A percentile compares a stretch with the other conserved stretches of the same genome.
These are phyloP conservation scores for Agriotes lineatus DNA, from an alignment of 2,888 invertebrate species.

Conservation along the genomic window DNA sequence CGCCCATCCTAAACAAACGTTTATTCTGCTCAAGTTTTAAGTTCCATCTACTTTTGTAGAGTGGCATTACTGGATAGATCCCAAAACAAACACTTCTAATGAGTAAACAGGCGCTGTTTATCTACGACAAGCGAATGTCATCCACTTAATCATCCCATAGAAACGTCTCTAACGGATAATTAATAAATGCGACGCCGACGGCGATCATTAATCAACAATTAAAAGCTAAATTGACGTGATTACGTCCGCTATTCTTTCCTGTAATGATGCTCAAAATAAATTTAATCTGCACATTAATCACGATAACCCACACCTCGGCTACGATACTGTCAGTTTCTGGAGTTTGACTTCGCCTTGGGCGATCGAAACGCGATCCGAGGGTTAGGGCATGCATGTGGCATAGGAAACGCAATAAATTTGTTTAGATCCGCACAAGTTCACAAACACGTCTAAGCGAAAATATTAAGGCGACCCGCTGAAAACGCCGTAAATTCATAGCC, in stretches of 20 bases:
- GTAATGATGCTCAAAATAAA: conserved; percentile 47
- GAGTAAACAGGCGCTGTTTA: conserved; percentile 61
- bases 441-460: conserved; percentile 33
- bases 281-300: conserved; percentile 42
- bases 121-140: conserved; percentile 58
- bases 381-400: conserved; percentile 24
- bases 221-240: conserved; percentile 61
- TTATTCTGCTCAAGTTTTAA: conserved; percentile 40
- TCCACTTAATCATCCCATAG: conserved; percentile 61
- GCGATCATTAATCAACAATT: conserved; percentile 63
- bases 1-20: conserved; percentile 44
- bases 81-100: conserved; percentile 59
- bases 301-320: conserved; percentile 33
- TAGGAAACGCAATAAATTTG: conserved; percentile 20
- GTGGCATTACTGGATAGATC: conserved; percentile 55
- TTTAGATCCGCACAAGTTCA: conserved; percentile 26
- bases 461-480: conserved; percentile 27
- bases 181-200: conserved; percentile 61
- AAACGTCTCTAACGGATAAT: conserved; percentile 60
- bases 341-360: too few species aligned
- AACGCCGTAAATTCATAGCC: conserved; percentile 48
- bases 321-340: conserved; percentile 21
- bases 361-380: too few species aligned
- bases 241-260: conserved; percentile 55
- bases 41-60: conserved; percentile 45